Base-by-base conservation (phyloP, 1,140 invertebrate genomes). In the Octopus sinensis region DNA sequence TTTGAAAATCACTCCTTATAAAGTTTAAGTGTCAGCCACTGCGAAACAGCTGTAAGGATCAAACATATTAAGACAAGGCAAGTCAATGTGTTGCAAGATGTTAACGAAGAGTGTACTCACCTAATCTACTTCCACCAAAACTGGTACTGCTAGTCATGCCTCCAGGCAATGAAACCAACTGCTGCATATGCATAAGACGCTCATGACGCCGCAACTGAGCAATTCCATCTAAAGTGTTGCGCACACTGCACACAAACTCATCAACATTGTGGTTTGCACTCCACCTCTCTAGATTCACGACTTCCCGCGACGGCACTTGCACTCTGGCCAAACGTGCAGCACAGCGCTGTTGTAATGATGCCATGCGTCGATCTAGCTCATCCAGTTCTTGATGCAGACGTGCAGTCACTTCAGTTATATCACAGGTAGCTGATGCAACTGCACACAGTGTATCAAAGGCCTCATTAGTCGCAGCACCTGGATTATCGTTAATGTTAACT, bases 351-450 rank as follows among this genome's bases (percentile, higher is more conserved):
- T 77, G 76, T 43, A 77, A 53, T 17, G 76, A 52, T 6, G 30
- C 52, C 76, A 77, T 77, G 17, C 76, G 30, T 77, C 76, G 30
- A 17, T 77, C 52, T 53, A 77, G 30, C 23, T 53, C 52, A 53
- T 77, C 76, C 9, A 77, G 76, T 77, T 77, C 76, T 52, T 53
- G 76, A 77, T 77, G 76, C 30, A 77, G 76, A 7, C 76, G 76
- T 13, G 76, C 76, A 23, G 76, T 77, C 17, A 77, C 76, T 77
- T 77, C 76, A 77, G 76, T 52, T 6, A 77, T 77, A 53, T 77
- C 76, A 51, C 30, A 77, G 17, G 76, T 77, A 10, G 76, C 76
- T 43, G 76, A 77, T 52, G 76, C 76, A 77, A 77, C 76, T 23
- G 76, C 76, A 53, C 76, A 77, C 13, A 77, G 76, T 30, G 76